phyloP scores from a whole-genome alignment of 1,140 invertebrate species.

The Bactericera cockerelli region DNA sequence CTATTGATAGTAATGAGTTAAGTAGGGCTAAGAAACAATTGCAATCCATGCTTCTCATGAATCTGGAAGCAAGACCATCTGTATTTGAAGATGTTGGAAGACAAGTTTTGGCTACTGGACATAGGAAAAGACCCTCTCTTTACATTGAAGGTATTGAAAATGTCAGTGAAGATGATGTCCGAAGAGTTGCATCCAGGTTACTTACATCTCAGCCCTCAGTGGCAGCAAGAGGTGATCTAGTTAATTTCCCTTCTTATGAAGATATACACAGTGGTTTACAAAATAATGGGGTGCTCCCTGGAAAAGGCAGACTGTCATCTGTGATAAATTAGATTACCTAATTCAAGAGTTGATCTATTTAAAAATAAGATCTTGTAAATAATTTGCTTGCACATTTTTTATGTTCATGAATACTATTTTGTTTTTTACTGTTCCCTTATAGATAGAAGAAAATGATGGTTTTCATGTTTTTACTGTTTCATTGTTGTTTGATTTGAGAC shows the following conservation, averaged over 20 bases:
- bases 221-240: slow-evolving; percentile 72
- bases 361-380: too few species aligned
- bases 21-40: slow-evolving; percentile 89
- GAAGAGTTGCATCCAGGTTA: slow-evolving; percentile 63
- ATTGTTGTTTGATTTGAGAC: too few species aligned
- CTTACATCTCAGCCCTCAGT: slow-evolving; percentile 61
- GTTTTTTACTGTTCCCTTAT: too few species aligned
- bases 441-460: too few species aligned
- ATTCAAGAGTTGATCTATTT: too few species aligned
- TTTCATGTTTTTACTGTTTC: too few species aligned
- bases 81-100: slow-evolving; percentile 96
- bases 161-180: slow-evolving; percentile 68
- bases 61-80: slow-evolving; percentile 90
- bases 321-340: not conserved
- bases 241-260: slow-evolving; percentile 49
- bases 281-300: slow-evolving; percentile 18
- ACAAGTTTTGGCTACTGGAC: slow-evolving; percentile 83
- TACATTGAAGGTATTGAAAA: slow-evolving; percentile 88
- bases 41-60: slow-evolving; percentile 97
- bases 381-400: too few species aligned
- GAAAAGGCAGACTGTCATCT: not conserved
- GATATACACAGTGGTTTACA: slow-evolving; percentile 44
- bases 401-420: too few species aligned
- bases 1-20: slow-evolving; percentile 50
- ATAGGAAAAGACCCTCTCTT: slow-evolving; percentile 69